These are phyloP conservation scores for Miltochrista miniata DNA, from an alignment of 2,888 invertebrate species.

Conservation along the genomic window DNA sequence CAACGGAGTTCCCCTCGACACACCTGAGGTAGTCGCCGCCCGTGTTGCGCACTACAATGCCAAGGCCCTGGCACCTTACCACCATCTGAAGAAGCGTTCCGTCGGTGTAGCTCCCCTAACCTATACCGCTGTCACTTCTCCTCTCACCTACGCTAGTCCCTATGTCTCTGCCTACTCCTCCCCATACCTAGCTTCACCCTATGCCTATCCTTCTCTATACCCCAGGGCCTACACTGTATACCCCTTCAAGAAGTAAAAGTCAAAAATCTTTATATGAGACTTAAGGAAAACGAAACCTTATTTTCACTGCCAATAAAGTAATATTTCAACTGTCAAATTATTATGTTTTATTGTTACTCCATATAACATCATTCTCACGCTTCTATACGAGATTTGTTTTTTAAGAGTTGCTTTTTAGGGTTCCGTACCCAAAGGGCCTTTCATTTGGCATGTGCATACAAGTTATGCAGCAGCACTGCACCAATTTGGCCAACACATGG, in stretches of 20 bases:
- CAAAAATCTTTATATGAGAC: too few relatives aligned
- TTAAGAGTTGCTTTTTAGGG: too few relatives aligned
- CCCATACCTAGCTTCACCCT: constrained; percentile 36
- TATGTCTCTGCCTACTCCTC: constrained; percentile 48
- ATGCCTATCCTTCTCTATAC: constrained; percentile 43
- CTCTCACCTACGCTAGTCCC: constrained; percentile 42
- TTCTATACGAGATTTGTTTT: too few relatives aligned
- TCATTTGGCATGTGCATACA: too few relatives aligned
- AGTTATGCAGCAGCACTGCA: too few relatives aligned
- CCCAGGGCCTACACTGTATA: constrained; percentile 36
- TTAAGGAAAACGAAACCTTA: too few relatives aligned
- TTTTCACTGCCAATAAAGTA: too few relatives aligned
- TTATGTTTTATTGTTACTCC: too few relatives aligned
- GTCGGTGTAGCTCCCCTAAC: constrained; percentile 47
- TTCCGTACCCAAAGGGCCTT: too few relatives aligned
- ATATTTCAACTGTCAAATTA: too few relatives aligned
- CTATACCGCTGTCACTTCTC: constrained; percentile 60
- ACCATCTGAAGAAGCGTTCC: constrained; percentile 71
- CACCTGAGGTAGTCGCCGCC: constrained; percentile 77
- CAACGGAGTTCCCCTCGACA: constrained; percentile 75
- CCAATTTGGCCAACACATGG: too few relatives aligned
- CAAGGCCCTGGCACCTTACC: constrained; percentile 66
- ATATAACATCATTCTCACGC: too few relatives aligned
- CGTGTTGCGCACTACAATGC: constrained; percentile 75
- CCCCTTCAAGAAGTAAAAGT: neutral